Conservation (phyloP, 1,140 invertebrate species). For the Anagrus nilaparvatae region DNA sequence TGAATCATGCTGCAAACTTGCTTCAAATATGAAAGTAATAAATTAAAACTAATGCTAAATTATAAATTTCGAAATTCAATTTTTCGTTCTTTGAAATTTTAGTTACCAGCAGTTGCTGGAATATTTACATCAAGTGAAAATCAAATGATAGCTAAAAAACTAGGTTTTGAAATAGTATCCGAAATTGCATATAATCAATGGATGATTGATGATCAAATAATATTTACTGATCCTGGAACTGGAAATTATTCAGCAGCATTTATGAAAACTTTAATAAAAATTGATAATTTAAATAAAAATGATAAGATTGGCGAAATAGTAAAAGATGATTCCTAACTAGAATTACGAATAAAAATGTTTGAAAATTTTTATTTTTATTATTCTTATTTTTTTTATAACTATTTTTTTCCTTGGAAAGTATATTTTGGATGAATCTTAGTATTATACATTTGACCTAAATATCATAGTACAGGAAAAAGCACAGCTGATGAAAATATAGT, state of each 20-base stretch:
- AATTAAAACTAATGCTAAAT: background rate
- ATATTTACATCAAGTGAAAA: conserved; percentile 42
- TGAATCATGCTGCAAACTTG: conserved; percentile 36
- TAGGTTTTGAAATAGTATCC: conserved; percentile 41
- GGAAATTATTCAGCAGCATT: conserved; percentile 51
- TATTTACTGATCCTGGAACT: conserved; percentile 46
- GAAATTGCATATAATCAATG: conserved; percentile 49
- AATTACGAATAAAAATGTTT: no score
- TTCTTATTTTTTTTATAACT: no score
- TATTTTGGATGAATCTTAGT: no score
- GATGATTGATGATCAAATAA: conserved; percentile 40
- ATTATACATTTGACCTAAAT: no score
- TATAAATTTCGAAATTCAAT: background rate
- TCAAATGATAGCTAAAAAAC: conserved; percentile 39
- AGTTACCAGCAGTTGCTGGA: conserved; percentile 40
- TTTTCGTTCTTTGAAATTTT: background rate
- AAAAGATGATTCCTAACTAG: no score
- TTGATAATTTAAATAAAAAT: no score
- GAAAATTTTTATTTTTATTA: no score
- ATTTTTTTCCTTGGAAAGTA: no score
- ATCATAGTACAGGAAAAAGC: no score
- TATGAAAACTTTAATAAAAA: no score
- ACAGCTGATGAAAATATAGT: no score
- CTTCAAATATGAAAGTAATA: conserved; percentile 31
- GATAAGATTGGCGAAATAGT: no score